A percentile compares a stretch with the other conserved stretches of the same genome.
Evolutionary conservation across 2,797 vertebrate genomes (phyloP).

Genomic region (Austrolebias charrua): DNA sequence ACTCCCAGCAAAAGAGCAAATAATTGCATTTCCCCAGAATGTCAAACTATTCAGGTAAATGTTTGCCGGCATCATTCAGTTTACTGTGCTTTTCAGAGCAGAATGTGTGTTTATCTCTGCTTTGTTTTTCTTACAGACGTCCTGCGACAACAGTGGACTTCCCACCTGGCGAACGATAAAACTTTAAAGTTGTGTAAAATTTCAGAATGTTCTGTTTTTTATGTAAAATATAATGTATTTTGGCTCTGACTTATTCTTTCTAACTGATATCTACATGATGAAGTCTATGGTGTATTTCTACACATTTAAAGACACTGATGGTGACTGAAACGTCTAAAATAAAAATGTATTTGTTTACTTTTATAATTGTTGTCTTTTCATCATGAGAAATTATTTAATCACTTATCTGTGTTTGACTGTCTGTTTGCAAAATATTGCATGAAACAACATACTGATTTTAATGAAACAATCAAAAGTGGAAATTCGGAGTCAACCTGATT

Average conservation of each 20-base stretch:
- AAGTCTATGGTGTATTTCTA: background rate
- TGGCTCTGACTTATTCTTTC: background rate
- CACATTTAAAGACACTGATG: background rate
- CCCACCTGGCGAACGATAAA: constrained; percentile 31
- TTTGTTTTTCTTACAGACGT: constrained; percentile 44
- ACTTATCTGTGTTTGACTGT: too few species aligned
- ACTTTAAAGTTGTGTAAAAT: background rate
- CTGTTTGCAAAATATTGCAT: too few species aligned
- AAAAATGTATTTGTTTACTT: too few species aligned
- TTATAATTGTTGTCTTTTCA: too few species aligned
- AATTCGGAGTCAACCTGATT: too few species aligned
- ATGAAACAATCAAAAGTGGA: too few species aligned
- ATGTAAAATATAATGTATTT: constrained; percentile 3
- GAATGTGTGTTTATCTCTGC: constrained; percentile 1
- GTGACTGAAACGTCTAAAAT: too few species aligned
- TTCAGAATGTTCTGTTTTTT: constrained; percentile 8
- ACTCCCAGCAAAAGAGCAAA: background rate
- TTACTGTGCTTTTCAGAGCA: constrained; percentile 2
- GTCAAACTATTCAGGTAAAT: background rate
- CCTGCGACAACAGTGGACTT: constrained; percentile 2
- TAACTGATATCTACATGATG: background rate
- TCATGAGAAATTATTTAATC: too few species aligned
- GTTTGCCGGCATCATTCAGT: background rate
- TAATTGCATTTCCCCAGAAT: background rate
- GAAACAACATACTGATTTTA: too few species aligned